Evolutionary conservation across 2,113 vertebrate genomes (phyloP).

Genomic region (Campylorhamphus procurvoides): DNA sequence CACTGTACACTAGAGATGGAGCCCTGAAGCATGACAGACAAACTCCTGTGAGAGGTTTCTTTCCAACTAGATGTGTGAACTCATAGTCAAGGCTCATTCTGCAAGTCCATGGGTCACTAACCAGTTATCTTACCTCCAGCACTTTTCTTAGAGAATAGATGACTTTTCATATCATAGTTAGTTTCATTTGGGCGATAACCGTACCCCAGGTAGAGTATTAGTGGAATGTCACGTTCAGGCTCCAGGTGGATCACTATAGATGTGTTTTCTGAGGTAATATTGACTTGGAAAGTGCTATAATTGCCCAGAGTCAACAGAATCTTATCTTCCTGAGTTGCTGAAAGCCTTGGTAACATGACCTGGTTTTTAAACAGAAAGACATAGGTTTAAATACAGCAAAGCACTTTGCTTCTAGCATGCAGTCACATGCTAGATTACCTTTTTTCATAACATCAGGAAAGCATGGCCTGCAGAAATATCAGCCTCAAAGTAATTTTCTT

Average conservation of each 20-base stretch:
- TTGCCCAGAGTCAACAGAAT: slow-evolving; percentile 81
- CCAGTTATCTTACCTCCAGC: slow-evolving; percentile 73
- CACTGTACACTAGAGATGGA: neutral
- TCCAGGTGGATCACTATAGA: slow-evolving; percentile 88
- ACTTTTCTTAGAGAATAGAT: slow-evolving; percentile 68
- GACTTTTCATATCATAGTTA: slow-evolving; percentile 75
- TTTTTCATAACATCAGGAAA: neutral
- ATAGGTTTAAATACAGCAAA: neutral
- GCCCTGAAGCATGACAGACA: neutral
- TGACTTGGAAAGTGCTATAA: slow-evolving; percentile 83
- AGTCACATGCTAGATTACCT: neutral
- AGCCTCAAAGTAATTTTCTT: neutral
- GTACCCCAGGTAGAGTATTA: slow-evolving; percentile 83
- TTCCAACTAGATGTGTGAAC: neutral
- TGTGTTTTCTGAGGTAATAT: slow-evolving; percentile 78
- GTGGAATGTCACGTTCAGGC: slow-evolving; percentile 75
- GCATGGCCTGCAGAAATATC: neutral
- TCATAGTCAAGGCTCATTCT: neutral
- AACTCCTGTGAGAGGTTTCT: neutral
- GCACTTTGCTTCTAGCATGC: neutral
- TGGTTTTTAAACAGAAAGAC: slow-evolving; percentile 52
- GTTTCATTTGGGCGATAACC: slow-evolving; percentile 83
- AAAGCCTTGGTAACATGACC: slow-evolving; percentile 85
- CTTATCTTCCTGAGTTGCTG: slow-evolving; percentile 66
- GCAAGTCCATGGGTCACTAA: neutral